A percentile compares a stretch with the other conserved stretches of the same genome.
Evolutionary conservation across 2,113 vertebrate genomes (phyloP).

Genomic region (Erpornis zantholeuca): DNA sequence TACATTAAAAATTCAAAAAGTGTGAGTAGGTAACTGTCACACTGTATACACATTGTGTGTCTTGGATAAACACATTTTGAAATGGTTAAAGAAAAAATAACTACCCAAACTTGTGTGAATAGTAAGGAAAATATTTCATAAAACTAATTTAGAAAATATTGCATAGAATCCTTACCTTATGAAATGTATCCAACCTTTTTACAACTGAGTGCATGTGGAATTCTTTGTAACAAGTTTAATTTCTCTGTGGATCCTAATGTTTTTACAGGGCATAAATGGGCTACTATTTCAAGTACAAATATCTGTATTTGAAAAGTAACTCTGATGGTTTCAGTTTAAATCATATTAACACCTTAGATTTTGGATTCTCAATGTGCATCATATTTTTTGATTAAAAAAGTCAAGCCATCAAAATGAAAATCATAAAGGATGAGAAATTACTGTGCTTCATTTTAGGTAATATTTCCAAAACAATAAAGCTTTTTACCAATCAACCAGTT

Average conservation of each 20-base stretch:
- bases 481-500: slow-evolving; percentile 50
- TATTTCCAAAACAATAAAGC: slow-evolving; percentile 57
- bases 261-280: neutral
- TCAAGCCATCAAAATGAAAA: slow-evolving; percentile 33
- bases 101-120: neutral
- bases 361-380: neutral
- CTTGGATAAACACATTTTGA: neutral
- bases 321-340: neutral
- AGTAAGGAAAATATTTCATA: neutral
- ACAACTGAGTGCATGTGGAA: neutral
- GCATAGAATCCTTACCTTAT: neutral
- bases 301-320: neutral
- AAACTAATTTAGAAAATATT: neutral
- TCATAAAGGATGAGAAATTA: slow-evolving; percentile 25
- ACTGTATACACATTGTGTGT: rapidly evolving
- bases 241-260: neutral
- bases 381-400: neutral
- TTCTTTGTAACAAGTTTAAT: neutral
- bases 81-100: neutral
- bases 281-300: neutral
- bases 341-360: neutral
- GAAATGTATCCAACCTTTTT: neutral
- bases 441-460: neutral
- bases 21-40: neutral
- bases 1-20: neutral